A percentile compares a stretch with the other conserved stretches of the same genome.
Conservation (phyloP, 2,888 invertebrate genomes). For the Caenorhabditis sp. region DNA sequence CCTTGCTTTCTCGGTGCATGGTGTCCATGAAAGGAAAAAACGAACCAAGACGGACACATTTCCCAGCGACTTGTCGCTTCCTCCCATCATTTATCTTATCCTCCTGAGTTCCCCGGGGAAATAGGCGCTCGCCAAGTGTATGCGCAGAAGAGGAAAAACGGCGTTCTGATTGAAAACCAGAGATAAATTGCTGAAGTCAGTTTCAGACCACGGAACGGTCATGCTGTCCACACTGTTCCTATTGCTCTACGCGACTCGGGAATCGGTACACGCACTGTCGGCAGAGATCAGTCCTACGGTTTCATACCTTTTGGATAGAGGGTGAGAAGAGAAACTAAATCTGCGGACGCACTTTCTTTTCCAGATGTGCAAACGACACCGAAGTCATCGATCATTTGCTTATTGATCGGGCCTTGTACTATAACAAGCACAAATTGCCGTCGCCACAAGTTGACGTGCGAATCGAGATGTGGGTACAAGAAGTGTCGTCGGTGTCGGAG, state of each 20-base stretch:
- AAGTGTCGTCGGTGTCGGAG: slow-evolving; percentile 78
- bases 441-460: slow-evolving; percentile 75
- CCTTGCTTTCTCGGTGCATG: background rate
- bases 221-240: slow-evolving; percentile 57
- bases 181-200: background rate
- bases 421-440: slow-evolving; percentile 76
- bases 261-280: slow-evolving; percentile 37
- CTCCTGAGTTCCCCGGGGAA: slow-evolving; percentile 35
- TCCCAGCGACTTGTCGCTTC: slow-evolving; percentile 39
- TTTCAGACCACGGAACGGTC: background rate
- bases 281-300: slow-evolving; percentile 57
- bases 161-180: slow-evolving; percentile 46
- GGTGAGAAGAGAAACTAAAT: slow-evolving; percentile 20
- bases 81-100: slow-evolving; percentile 52
- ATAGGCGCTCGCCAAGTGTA: background rate
- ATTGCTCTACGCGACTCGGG: slow-evolving; percentile 48
- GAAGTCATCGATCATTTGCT: slow-evolving; percentile 78
- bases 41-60: slow-evolving; percentile 12
- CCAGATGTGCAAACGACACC: slow-evolving; percentile 77
- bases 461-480: slow-evolving; percentile 79
- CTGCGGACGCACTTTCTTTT: background rate
- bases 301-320: slow-evolving; percentile 49
- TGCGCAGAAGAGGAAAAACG: slow-evolving; percentile 13
- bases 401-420: slow-evolving; percentile 71
- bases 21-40: slow-evolving; percentile 20